Conservation (phyloP, 1,140 invertebrate genomes). For the Panulirus ornatus region DNA sequence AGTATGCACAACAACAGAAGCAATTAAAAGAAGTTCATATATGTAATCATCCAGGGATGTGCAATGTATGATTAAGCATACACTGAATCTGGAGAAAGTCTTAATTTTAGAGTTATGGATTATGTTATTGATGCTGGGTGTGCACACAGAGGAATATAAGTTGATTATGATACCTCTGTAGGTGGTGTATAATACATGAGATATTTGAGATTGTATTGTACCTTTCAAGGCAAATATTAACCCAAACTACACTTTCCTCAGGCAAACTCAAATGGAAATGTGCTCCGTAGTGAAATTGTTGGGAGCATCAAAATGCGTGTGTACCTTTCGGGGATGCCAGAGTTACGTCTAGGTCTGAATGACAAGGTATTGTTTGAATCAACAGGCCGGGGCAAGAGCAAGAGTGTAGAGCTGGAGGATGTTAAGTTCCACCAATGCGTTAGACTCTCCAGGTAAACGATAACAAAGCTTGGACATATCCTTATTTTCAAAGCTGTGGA, state of each 20-base stretch:
- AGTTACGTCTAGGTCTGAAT: slow-evolving; percentile 97
- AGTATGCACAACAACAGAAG: too few species aligned
- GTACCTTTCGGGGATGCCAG: slow-evolving; percentile 99
- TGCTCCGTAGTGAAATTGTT: slow-evolving; percentile 98
- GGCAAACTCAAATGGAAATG: slow-evolving; percentile 98
- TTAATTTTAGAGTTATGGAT: too few species aligned
- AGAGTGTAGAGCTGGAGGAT: slow-evolving; percentile 99
- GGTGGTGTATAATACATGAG: too few species aligned
- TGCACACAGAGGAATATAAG: too few species aligned
- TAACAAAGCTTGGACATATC: too few species aligned
- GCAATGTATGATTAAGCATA: too few species aligned
- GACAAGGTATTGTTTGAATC: slow-evolving; percentile 99
- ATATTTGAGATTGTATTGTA: too few species aligned
- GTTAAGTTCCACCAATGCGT: slow-evolving; percentile 99
- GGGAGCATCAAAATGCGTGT: slow-evolving; percentile 99
- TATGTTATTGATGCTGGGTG: too few species aligned
- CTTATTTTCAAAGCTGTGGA: not conserved
- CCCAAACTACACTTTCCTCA: slow-evolving; percentile 76
- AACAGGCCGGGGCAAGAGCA: slow-evolving; percentile 97
- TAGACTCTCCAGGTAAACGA: slow-evolving; percentile 86
- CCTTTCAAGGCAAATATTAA: not conserved
- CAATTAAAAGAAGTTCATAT: too few species aligned
- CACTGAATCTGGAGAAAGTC: too few species aligned
- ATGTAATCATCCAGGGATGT: too few species aligned
- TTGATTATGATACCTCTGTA: too few species aligned